Evolutionary conservation across 2,797 vertebrate genomes (phyloP), one percentile per base, ranked within the genome.

Genomic region (Mus spretus): DNA sequence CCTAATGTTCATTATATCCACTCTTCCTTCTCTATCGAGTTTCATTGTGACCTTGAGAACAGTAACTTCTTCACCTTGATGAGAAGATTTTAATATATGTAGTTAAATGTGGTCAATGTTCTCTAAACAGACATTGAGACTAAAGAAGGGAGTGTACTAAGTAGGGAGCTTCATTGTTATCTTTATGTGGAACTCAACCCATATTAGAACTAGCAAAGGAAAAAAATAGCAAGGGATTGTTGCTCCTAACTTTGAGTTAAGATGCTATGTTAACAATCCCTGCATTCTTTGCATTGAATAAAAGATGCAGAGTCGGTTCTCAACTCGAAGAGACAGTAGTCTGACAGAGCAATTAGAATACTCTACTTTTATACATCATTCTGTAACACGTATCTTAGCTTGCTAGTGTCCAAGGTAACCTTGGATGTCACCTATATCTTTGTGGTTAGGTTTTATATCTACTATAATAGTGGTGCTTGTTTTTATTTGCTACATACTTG

Each of bases 401-500:
- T 72, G 44, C 90, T 17, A 79, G 65, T 40, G 55, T 55, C 3
- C n/a, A 70, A 3, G 26, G 44, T 97, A 70, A 96, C 81, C 91
- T 97, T 91, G 82, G 65, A 93, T 88, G 67, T 87, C 63, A 80
- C 13, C 93, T 72, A 77, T 22, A n/a, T 91, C 17, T 31, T 26
- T 83, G 31, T 34, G 17, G 14, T 94, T 96, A 44, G 61, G 93
- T 92, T 95, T 91, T 93, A 47, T 87, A 26, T 74, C 65, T 44
- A 34, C 87, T 95, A 11, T 61, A 89, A 84, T 67, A 40, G 22
- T 37, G 50, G 31, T 53, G n/a, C 65, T 93, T 96, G 28, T 82
- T 96, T 98, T 96, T 94, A 97, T 97, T 97, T 92, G 65, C 20
- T 91, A 63, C 40, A 61, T 93, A 85, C 61, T 95, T 96, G 9